Percentiles rank a stretch among this genome's conserved stretches.
phyloP scores from a whole-genome alignment of 2,113 vertebrate genomes.

The Recurvirostra avosetta region DNA sequence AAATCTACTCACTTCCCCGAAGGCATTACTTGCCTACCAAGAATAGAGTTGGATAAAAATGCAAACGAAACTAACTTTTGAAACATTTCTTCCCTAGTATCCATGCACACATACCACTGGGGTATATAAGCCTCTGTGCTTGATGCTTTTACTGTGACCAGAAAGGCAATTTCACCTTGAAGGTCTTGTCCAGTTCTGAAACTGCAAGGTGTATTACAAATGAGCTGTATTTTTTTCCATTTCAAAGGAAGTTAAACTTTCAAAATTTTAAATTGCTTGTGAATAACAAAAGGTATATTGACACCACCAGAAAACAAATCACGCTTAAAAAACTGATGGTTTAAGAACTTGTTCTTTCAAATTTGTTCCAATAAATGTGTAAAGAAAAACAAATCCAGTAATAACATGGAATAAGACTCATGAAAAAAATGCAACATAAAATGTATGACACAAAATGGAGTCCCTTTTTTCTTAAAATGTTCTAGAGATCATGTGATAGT shows the following conservation, averaged over 20 bases:
- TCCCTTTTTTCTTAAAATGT: not conserved
- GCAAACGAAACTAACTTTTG: not conserved
- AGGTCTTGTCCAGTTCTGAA: not conserved
- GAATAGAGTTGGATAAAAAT: not conserved
- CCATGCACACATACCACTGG: not conserved
- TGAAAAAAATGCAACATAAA: not conserved
- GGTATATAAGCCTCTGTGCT: not conserved
- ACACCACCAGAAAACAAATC: not conserved
- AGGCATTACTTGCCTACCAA: not conserved
- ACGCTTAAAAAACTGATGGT: not conserved
- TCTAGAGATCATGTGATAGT: not conserved
- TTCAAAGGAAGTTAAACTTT: not conserved
- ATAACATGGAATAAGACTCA: not conserved
- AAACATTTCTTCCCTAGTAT: not conserved
- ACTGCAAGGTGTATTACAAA: not conserved
- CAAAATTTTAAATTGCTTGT: not conserved
- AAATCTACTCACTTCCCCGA: not conserved
- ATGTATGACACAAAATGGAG: not conserved
- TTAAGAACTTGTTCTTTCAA: not conserved
- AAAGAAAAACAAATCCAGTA: not conserved
- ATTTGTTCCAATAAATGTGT: not conserved
- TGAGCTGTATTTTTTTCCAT: not conserved
- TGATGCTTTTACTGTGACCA: not conserved
- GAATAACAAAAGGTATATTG: not conserved
- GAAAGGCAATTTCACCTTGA: not conserved